Percentiles rank a stretch among this genome's conserved stretches.
Evolutionary conservation across 2,113 vertebrate genomes (phyloP).

Genomic region (Pluvialis apricaria): DNA sequence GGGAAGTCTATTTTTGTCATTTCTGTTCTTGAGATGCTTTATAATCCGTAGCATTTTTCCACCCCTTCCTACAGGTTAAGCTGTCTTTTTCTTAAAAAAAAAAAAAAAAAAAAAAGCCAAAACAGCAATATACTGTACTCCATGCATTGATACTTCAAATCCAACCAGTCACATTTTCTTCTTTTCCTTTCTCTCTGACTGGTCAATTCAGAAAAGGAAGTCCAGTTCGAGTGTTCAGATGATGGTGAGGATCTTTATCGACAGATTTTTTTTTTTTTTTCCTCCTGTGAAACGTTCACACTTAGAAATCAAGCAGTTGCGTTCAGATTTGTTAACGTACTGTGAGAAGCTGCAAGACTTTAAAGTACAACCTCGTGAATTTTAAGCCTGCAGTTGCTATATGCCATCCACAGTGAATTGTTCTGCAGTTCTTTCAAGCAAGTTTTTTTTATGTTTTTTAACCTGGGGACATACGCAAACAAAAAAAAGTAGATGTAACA

Average conservation of each 20-base stretch:
- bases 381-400: constrained; percentile 20
- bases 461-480: background rate
- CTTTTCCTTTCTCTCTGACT: constrained; percentile 78
- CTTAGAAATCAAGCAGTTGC: constrained; percentile 49
- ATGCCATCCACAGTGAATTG: constrained; percentile 4
- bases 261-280: constrained; percentile 68
- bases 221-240: constrained; percentile 81
- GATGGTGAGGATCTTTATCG: constrained; percentile 79
- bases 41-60: background rate
- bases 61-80: background rate
- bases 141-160: constrained; percentile 58
- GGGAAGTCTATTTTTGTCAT: background rate
- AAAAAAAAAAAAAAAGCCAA: background rate
- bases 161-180: constrained; percentile 70
- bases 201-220: constrained; percentile 84
- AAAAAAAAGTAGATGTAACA: constrained; percentile 39
- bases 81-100: background rate
- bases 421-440: constrained; percentile 1
- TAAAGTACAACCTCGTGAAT: constrained; percentile 3
- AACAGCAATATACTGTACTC: constrained; percentile 56
- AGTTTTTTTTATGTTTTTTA: background rate
- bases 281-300: constrained; percentile 64
- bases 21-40: background rate
- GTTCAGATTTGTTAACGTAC: constrained; percentile 42
- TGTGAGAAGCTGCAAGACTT: constrained; percentile 35